Percentiles rank a stretch among this genome's conserved stretches.
Evolutionary conservation across 2,797 vertebrate species (phyloP).

Genomic region (Danio tinwini): DNA sequence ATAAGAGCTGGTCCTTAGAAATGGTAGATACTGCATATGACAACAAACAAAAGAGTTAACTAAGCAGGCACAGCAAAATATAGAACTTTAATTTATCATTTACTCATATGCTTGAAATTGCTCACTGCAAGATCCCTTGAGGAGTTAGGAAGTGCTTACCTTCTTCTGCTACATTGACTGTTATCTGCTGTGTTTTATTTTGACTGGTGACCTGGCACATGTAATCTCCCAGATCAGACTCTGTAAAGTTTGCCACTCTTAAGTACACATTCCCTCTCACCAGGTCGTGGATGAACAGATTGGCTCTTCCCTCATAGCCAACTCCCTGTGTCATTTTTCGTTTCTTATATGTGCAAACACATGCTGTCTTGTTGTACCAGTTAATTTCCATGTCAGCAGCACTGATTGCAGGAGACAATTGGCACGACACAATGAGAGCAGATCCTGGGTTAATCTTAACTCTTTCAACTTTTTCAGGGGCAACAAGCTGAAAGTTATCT

Average conservation of each 20-base stretch:
- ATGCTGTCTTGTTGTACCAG: constrained; percentile 35
- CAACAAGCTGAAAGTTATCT: constrained; percentile 39
- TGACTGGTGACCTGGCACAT: constrained; percentile 16
- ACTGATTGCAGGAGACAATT: constrained; percentile 47
- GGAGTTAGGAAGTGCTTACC: neutral
- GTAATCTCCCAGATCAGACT: constrained; percentile 32
- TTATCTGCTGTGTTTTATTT: constrained; percentile 13
- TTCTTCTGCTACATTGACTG: constrained; percentile 15
- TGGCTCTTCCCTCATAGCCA: constrained; percentile 48
- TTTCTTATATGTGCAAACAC: constrained; percentile 30
- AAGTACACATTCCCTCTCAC: constrained; percentile 53
- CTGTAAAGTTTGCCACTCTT: constrained; percentile 13
- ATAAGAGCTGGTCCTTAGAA: neutral
- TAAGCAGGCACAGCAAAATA: neutral
- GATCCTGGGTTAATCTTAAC: neutral
- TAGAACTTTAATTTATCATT: neutral
- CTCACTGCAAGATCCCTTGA: neutral
- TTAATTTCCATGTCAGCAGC: constrained; percentile 44
- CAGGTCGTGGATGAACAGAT: constrained; percentile 33
- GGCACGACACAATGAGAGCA: constrained; percentile 48
- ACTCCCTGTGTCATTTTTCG: constrained; percentile 16
- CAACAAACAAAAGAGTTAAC: neutral
- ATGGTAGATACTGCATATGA: neutral
- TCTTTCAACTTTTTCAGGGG: constrained; percentile 3
- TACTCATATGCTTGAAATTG: neutral